Evolutionary conservation across 2,888 invertebrate genomes (phyloP).

Genomic region (Clostera curtula): DNA sequence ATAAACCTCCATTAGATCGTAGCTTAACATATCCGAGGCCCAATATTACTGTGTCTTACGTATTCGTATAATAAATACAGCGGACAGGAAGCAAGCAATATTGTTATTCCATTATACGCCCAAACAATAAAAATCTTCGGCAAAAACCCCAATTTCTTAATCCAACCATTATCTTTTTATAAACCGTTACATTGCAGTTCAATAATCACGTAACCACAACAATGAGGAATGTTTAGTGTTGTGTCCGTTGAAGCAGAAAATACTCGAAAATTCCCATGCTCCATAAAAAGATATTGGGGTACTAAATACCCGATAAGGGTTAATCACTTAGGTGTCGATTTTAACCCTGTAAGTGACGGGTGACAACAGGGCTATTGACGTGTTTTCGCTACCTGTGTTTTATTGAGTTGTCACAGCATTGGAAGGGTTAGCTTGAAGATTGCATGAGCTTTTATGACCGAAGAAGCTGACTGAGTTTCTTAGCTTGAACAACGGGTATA

Average conservation of each 20-base stretch:
- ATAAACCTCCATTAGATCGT: too few relatives aligned
- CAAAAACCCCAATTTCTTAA: constrained; percentile 8
- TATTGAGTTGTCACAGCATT: constrained; percentile 14
- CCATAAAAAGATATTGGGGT: constrained; percentile 26
- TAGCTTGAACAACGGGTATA: too few relatives aligned
- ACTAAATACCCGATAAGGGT: constrained; percentile 39
- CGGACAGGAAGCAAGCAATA: neutral
- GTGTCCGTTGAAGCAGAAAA: constrained; percentile 53
- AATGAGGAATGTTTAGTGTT: constrained; percentile 57
- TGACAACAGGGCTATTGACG: constrained; percentile 40
- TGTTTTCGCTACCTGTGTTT: constrained; percentile 34
- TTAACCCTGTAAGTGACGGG: constrained; percentile 37
- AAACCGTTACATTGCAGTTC: constrained; percentile 28
- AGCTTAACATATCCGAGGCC: neutral
- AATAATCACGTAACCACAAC: constrained; percentile 35
- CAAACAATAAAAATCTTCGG: constrained; percentile 9
- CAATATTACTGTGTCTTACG: constrained; percentile 10
- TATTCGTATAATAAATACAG: constrained; percentile 12
- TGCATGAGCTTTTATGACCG: constrained; percentile 3
- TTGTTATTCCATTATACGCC: neutral
- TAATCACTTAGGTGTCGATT: constrained; percentile 46
- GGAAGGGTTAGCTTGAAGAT: constrained; percentile 10
- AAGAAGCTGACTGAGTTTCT: too few relatives aligned
- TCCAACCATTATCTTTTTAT: constrained; percentile 17
- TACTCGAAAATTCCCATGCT: constrained; percentile 56